A percentile compares a stretch with the other conserved stretches of the same genome.
These are phyloP conservation scores for Rhabditophanes sp. DNA, from an alignment of 2,888 invertebrate species.

Conservation along the genomic window DNA sequence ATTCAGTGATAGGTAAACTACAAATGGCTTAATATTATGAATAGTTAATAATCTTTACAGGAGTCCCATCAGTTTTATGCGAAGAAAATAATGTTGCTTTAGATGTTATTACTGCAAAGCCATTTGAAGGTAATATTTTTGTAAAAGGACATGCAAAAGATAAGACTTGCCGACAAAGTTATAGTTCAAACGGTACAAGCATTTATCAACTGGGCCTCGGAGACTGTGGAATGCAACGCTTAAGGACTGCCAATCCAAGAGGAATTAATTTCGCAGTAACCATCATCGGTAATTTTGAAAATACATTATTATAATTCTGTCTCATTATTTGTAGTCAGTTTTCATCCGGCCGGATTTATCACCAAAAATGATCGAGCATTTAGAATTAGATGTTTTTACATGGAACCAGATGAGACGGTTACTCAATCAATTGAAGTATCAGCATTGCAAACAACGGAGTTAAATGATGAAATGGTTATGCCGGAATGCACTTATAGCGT, in stretches of 20 bases:
- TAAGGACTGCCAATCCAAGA: slow-evolving; percentile 39
- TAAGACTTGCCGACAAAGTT: slow-evolving; percentile 31
- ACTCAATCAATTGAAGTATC: slow-evolving; percentile 38
- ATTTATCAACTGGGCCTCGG: slow-evolving; percentile 38
- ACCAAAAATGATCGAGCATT: slow-evolving; percentile 42
- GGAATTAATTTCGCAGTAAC: slow-evolving; percentile 42
- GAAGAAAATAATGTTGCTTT: slow-evolving; percentile 38
- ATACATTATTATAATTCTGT: too few species aligned
- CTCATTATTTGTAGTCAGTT: too few species aligned
- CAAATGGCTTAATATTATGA: slow-evolving; percentile 3
- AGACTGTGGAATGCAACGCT: slow-evolving; percentile 41
- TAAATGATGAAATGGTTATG: slow-evolving; percentile 36
- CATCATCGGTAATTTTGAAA: too few species aligned
- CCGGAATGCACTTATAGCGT: slow-evolving; percentile 40
- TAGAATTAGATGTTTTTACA: slow-evolving; percentile 40
- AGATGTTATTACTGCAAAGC: slow-evolving; percentile 34
- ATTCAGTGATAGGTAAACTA: not conserved
- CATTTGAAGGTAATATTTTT: slow-evolving; percentile 41
- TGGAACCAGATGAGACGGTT: slow-evolving; percentile 43
- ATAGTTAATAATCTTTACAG: slow-evolving; percentile 16
- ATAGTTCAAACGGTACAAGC: slow-evolving; percentile 22
- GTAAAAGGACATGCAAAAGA: slow-evolving; percentile 42
- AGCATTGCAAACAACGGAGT: slow-evolving; percentile 34
- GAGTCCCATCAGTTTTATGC: slow-evolving; percentile 39
- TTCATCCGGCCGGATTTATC: slow-evolving; percentile 42